Percentiles rank a stretch among this genome's conserved stretches.
Conservation (phyloP, 2,797 vertebrate genomes). For the Fratercula arctica region DNA sequence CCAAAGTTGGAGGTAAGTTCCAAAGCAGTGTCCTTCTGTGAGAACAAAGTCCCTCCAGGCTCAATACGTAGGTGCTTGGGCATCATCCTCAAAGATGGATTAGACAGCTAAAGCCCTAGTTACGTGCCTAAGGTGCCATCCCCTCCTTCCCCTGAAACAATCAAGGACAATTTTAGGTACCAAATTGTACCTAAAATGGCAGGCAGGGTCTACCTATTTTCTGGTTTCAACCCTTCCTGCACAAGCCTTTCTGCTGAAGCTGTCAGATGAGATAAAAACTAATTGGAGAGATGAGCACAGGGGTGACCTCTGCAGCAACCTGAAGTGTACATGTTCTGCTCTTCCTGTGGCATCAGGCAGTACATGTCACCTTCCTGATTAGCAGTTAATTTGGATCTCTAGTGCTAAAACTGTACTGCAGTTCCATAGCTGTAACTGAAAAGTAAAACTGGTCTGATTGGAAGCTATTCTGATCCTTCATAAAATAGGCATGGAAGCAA, state of each 20-base stretch:
- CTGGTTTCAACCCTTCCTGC: neutral
- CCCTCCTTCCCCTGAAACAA: neutral
- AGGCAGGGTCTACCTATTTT: neutral
- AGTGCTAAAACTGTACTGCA: neutral
- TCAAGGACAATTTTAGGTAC: neutral
- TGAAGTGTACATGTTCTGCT: neutral
- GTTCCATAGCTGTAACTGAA: neutral
- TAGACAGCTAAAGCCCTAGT: neutral
- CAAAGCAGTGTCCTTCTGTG: neutral
- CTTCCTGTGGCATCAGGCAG: neutral
- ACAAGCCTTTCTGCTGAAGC: neutral
- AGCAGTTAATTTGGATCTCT: neutral
- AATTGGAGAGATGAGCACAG: neutral
- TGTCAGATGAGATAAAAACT: neutral
- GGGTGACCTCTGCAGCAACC: neutral
- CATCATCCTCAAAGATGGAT: neutral
- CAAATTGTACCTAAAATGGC: neutral
- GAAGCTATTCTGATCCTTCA: neutral
- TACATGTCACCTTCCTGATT: neutral
- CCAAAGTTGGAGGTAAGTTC: neutral
- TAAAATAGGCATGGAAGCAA: neutral
- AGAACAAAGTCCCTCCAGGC: neutral
- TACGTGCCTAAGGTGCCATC: neutral
- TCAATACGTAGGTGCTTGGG: rapidly evolving
- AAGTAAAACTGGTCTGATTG: neutral